Evolutionary conservation across 1,140 invertebrate species (phyloP).

Genomic region (Papilio polyxenes): DNA sequence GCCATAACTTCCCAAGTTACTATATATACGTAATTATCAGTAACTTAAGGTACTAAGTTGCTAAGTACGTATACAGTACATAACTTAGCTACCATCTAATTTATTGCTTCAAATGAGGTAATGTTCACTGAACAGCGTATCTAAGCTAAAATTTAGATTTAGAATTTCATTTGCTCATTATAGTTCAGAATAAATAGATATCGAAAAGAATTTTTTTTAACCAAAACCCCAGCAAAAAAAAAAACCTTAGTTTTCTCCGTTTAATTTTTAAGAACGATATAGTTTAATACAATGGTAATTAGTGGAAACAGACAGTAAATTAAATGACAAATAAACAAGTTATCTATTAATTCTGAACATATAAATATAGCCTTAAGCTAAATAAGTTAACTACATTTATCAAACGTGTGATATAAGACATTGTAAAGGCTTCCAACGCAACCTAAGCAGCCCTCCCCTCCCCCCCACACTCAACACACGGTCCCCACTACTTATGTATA

Average conservation of each 20-base stretch:
- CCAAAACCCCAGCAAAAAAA: not conserved
- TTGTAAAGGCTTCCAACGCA: not conserved
- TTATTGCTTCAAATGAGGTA: slow-evolving; percentile 35
- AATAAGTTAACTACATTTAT: not conserved
- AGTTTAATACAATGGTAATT: too few species aligned
- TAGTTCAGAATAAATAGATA: not conserved
- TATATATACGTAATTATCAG: not conserved
- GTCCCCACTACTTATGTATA: not conserved
- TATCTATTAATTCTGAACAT: slow-evolving; percentile 14
- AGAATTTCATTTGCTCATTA: not conserved
- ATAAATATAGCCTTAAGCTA: not conserved
- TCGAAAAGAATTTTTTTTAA: not conserved
- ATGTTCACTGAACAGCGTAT: slow-evolving; percentile 12
- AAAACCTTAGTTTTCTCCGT: too few species aligned
- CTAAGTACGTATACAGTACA: not conserved
- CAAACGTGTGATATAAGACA: not conserved
- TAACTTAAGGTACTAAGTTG: not conserved
- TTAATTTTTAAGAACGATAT: too few species aligned
- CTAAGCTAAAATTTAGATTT: not conserved
- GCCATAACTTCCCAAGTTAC: not conserved
- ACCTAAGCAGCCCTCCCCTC: not conserved
- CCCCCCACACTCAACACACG: not conserved
- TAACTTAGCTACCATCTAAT: slow-evolving; percentile 5
- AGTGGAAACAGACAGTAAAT: too few species aligned
- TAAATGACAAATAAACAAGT: not conserved